Conservation (phyloP, 2,888 invertebrate genomes). For the Apocheima hispidaria region DNA sequence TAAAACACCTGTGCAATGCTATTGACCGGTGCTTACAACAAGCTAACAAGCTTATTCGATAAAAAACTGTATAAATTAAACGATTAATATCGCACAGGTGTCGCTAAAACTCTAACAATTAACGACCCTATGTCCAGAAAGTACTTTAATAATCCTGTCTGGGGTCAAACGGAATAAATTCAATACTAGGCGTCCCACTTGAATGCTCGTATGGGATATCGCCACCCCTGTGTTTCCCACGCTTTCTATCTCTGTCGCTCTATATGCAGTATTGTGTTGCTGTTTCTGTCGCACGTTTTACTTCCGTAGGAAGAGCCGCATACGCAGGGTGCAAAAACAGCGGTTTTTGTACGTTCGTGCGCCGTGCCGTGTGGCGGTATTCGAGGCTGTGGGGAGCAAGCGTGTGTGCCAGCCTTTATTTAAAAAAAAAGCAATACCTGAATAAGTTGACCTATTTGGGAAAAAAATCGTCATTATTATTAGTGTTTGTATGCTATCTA, state of each 20-base stretch:
- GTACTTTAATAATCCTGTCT: conserved; percentile 36
- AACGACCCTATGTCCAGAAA: conserved; percentile 51
- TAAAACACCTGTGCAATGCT: conserved; percentile 36
- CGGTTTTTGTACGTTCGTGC: conserved; percentile 77
- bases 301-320: conserved; percentile 78
- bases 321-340: conserved; percentile 75
- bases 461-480: too few species aligned
- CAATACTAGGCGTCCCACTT: conserved; percentile 70
- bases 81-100: conserved; percentile 70
- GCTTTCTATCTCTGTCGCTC: conserved; percentile 63
- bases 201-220: conserved; percentile 81
- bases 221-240: conserved; percentile 84
- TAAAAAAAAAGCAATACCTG: neutral
- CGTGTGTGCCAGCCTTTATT: conserved; percentile 38
- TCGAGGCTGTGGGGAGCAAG: conserved; percentile 43
- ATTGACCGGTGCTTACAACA: conserved; percentile 23
- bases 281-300: conserved; percentile 58
- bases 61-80: conserved; percentile 53
- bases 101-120: conserved; percentile 34
- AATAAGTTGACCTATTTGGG: too few species aligned
- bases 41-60: conserved; percentile 16
- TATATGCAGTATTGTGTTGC: conserved; percentile 19
- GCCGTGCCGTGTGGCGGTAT: conserved; percentile 73
- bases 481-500: too few species aligned
- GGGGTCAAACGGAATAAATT: conserved; percentile 58